Evolutionary conservation across 2,888 invertebrate species (phyloP), one percentile per base, ranked within the genome.

Genomic region (Boloria selene): DNA sequence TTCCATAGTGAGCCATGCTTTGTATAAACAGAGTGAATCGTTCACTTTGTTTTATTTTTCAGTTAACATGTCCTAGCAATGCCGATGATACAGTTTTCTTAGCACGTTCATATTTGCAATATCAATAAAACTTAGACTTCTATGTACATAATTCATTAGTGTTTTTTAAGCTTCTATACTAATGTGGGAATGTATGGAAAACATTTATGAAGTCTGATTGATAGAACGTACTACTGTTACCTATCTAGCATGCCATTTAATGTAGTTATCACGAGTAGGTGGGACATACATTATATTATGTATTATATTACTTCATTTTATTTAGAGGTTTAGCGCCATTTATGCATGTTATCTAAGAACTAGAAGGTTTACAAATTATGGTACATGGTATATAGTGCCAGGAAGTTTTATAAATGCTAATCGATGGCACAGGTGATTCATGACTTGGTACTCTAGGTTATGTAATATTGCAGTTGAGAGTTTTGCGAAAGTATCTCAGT

Each of bases 11-110:
- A 56, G 45, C 67, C 56, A 86, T 79, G 70, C 68, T 47, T 78
- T 77, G 71, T 71, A 64, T 74, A 82, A 82, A 85, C 77, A 81
- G 64, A 73, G 26, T 75, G 75, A 74, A 68, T 76, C 72, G 69
- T 71, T 71, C 65, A 64, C 72, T 67, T 10, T 70, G 69, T 73
- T 77, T 60, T 80, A 70, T 83, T 83, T 81, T 73, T 71, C 77
- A 65, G 69, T 83, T 80, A 82, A 75, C 77, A 62, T 71, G 71
- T 73, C 80, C 65, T 68, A 45, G 53, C 73, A 52, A 56, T 69
- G 60, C 68, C 74, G 69, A 72, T 76, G 65, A 75, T 78, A 78
- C 69, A 72, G 74, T 67, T 73, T 76, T 68, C 67, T 75, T 74
- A 54, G 51, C 50, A 42, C 63, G 73, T 70, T 69, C 71, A 72